Evolutionary conservation across 1,140 invertebrate species (phyloP), one percentile per base, ranked within the genome.

Genomic region (Conus ventricosus): DNA sequence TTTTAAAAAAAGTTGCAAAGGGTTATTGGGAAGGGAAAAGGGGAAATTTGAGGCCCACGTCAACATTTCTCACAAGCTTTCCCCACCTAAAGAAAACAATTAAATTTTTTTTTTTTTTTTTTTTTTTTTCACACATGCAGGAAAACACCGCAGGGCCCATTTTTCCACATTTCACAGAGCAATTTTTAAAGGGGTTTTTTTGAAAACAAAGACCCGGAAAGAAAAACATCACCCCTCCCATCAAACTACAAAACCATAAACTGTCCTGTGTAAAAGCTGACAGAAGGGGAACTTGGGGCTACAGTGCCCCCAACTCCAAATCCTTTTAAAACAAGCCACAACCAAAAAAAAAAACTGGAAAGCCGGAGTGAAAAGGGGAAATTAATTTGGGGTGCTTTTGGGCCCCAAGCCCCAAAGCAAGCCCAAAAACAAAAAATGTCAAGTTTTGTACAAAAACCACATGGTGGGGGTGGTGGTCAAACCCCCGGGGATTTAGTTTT

Each of bases 171-270:
- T 0, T 3, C 39, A 39, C 3, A 39, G 39, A 39, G 57, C 57
- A 60, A n/a, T n/a, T n/a, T 60, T 60, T 60, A 15, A 60, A 60
- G 8, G 5, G 57, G 1, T 81, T 83, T 83, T 83, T 7, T 83
- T 83, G 76, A 78, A 78, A 78, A 78, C 76, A n/a, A 78, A 78
- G 76, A 7, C 10, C 76, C 10, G 25, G 25, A 78, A 78, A 27
- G 76, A 60, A 60, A 60, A 1, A 60, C 15, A 8, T 60, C 57
- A 4, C 8, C 25, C 76, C 10, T 78, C 76, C 76, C 76, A 78
- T 78, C 76, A 8, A 8, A 51, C 76, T 78, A 78, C n/a, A 78
- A 23, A 78, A 4, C 57, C 8, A 39, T 39, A 11, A 63, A n/a
- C 23, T 71, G 67, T 71, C 23, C 67, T 71, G 67, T 71, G 67